Evolutionary conservation across 2,888 invertebrate species (phyloP), one percentile per base, ranked within the genome.

Genomic region (Agrotis ipsilon): DNA sequence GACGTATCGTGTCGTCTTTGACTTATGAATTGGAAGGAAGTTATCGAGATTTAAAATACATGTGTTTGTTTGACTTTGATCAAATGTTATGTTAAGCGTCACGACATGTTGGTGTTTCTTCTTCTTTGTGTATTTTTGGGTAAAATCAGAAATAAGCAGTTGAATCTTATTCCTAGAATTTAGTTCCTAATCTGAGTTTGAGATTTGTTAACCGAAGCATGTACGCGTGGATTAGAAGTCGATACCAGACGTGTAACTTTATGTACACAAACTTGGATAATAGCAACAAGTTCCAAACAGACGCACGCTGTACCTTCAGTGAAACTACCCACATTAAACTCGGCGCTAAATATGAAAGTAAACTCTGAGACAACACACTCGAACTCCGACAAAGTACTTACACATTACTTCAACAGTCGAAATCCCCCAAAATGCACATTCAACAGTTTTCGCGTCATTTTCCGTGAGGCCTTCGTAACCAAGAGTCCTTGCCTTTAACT

Each of bases 371-470:
- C 78, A 81, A 78, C 49, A 81, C 48, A 18, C 63, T 51, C 51
- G 24, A 66, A 68, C 76, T 69, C 64, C 43, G 19, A 82, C 73
- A 61, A 79, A 79, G 73, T 74, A 72, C 80, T 70, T 62, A 70
- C 62, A 73, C 67, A 68, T 78, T 68, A 72, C 79, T 81, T 75
- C 65, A 81, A 75, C 75, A 67, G 70, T 68, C 59, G 62, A 76
- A 82, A 86, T 85, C 79, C 81, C 78, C 79, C 70, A 86, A 89
- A 89, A 87, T 86, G 89, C 86, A 84, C 88, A 88, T 89, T 88
- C 89, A 88, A 89, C 88, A 87, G 87, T 86, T 89, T 82, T 78
- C 86, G 81, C 85, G 80, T 85, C 87, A 88, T 88, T 87, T 88
- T 87, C 84, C 78, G 76, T 49, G 72, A 85, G 82, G 83, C 83